Evolutionary conservation across 2,888 invertebrate species (phyloP).

Genomic region (Catocala sponsa): DNA sequence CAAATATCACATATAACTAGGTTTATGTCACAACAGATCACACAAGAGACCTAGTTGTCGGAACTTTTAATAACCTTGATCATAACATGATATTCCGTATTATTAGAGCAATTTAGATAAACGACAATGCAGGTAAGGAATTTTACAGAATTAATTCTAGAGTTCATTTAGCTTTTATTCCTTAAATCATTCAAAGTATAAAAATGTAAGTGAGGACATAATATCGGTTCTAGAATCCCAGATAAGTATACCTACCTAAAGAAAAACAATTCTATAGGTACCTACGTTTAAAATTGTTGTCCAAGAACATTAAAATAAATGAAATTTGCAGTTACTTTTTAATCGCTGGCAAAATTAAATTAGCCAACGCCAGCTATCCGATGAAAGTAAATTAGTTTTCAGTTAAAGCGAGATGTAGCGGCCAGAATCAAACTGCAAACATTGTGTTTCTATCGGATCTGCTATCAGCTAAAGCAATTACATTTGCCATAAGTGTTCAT

Average conservation of each 20-base stretch:
- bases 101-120: too few species aligned
- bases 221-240: conserved; percentile 15
- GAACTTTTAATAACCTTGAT: too few species aligned
- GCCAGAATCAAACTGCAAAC: conserved; percentile 71
- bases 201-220: too few species aligned
- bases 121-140: too few species aligned
- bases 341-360: conserved; percentile 51
- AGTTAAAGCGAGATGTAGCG: conserved; percentile 46
- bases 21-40: too few species aligned
- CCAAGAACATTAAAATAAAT: conserved; percentile 47
- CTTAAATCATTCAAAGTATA: conserved; percentile 13
- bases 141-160: too few species aligned
- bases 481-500: conserved; percentile 85
- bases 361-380: conserved; percentile 37
- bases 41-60: too few species aligned
- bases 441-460: conserved; percentile 67
- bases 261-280: conserved; percentile 2
- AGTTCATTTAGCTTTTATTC: neutral
- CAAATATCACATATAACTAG: too few species aligned
- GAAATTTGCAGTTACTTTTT: conserved; percentile 48
- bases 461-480: conserved; percentile 84
- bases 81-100: too few species aligned
- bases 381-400: conserved; percentile 59
- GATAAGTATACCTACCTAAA: conserved; percentile 33
- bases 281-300: conserved; percentile 35